A percentile compares a stretch with the other conserved stretches of the same genome.
phyloP scores from a whole-genome alignment of 2,797 vertebrate genomes.

The Luscinia luscinia region DNA sequence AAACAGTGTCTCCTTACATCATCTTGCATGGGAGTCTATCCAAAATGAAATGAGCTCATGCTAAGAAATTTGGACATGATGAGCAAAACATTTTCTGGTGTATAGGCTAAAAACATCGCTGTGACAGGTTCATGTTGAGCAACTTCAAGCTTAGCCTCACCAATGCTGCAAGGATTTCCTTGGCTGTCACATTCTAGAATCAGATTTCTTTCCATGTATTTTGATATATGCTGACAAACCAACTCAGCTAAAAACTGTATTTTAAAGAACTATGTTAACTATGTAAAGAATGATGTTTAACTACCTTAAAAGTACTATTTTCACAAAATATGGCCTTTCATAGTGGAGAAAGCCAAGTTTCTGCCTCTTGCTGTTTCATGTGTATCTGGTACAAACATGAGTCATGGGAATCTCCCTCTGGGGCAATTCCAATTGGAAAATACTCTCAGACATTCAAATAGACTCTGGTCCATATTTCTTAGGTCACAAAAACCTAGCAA shows the following conservation, averaged over 20 bases:
- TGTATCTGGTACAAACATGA: neutral
- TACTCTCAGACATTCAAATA: neutral
- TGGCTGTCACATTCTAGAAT: neutral
- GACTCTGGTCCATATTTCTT: neutral
- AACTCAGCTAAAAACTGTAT: neutral
- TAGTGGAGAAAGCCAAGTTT: neutral
- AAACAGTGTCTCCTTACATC: neutral
- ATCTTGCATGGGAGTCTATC: neutral
- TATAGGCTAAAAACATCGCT: neutral
- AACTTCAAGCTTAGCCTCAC: neutral
- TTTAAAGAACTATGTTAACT: neutral
- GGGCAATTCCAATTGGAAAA: neutral
- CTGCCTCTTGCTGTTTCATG: neutral
- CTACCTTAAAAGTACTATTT: neutral
- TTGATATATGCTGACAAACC: neutral
- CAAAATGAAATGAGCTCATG: neutral
- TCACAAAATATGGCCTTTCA: neutral
- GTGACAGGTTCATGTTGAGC: neutral
- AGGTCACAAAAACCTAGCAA: neutral
- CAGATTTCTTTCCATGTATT: neutral
- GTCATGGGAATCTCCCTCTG: neutral
- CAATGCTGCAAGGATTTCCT: neutral
- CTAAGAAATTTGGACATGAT: slow-evolving; percentile 18
- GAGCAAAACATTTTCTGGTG: slow-evolving; percentile 22
- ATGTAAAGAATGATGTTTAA: neutral